Base-by-base conservation (phyloP, 2,113 vertebrate genomes). In the Dromiciops gliroides region DNA sequence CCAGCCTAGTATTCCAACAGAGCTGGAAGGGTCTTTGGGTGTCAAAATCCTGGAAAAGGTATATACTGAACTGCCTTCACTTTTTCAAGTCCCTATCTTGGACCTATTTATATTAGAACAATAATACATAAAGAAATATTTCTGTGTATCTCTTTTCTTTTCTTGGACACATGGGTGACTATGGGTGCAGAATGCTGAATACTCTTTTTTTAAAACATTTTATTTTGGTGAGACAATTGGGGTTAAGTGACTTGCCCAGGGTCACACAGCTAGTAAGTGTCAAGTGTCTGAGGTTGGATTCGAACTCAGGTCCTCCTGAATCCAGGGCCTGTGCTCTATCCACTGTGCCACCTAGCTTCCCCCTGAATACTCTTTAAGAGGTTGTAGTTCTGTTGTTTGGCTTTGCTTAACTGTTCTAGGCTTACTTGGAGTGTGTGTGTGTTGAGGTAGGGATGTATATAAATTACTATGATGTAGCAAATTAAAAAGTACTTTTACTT, bases 1-100 rank as follows among this genome's bases (percentile, higher is more conserved):
- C 37, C n/a, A 83, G n/a, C 19, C 88, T 48, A 2, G 48, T 47
- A 19, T 89, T 90, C n/a, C 89, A 51, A 93, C 0, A 51, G 24
- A 83, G 10, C 88, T 44, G 60, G 19, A 50, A 93, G 48, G 25
- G 88, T 44, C 23, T 48, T 31, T 31, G 3, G 24, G 49, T 44
- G 67, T 92, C 37, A 37, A 22, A 31, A 49, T 12, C 8, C n/a
- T 95, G 48, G 52, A 50, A 90, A 91, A 75, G 75, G 37, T 48
- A 22, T 83, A 89, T 93, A 60, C 93, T 56, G 2, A 96, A 95
- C 47, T 7, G 2, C 47, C 51, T 95, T 47, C 88, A 89, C 16
- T 48, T 92, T 92, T 52, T 50, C 23, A 56, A 48, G n/a, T 44
- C 19, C n/a, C 67, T 7, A n/a, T 44, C 6, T 0, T 23, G 37